Evolutionary conservation across 2,113 vertebrate genomes (phyloP).

Genomic region (Cephalopholis sonnerati): DNA sequence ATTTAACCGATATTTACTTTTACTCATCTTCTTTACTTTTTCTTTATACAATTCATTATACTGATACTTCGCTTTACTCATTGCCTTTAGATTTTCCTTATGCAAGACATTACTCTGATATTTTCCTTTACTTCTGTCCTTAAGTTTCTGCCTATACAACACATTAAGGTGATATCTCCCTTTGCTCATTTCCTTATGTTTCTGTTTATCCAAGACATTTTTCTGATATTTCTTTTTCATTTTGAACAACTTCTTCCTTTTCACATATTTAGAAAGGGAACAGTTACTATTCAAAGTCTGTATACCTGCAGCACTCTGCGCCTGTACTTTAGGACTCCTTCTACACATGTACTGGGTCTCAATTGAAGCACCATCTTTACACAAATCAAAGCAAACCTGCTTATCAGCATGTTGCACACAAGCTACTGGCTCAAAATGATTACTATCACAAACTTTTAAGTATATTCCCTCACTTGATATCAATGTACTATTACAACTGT

Average conservation of each 20-base stretch:
- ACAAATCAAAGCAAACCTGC: background rate
- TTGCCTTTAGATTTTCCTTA: too few relatives aligned
- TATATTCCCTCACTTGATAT: background rate
- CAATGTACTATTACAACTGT: too few relatives aligned
- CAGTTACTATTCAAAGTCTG: too few relatives aligned
- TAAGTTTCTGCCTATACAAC: background rate
- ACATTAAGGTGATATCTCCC: too few relatives aligned
- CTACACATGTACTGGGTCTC: background rate
- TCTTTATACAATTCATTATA: background rate
- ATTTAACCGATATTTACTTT: background rate
- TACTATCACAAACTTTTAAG: background rate
- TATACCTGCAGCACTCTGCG: background rate
- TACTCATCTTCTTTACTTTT: background rate
- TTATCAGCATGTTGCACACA: background rate
- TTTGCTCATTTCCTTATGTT: too few relatives aligned
- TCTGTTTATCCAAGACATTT: too few relatives aligned
- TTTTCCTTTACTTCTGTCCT: background rate
- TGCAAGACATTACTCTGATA: background rate
- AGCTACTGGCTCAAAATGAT: background rate
- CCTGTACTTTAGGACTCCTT: background rate
- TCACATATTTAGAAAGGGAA: too few relatives aligned
- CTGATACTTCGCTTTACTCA: background rate
- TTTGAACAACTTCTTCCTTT: too few relatives aligned
- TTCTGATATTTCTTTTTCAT: too few relatives aligned
- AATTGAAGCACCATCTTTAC: background rate